Base-by-base conservation (phyloP, 92 coral and sea anemone species). In the Anthopleura xanthogrammica region DNA sequence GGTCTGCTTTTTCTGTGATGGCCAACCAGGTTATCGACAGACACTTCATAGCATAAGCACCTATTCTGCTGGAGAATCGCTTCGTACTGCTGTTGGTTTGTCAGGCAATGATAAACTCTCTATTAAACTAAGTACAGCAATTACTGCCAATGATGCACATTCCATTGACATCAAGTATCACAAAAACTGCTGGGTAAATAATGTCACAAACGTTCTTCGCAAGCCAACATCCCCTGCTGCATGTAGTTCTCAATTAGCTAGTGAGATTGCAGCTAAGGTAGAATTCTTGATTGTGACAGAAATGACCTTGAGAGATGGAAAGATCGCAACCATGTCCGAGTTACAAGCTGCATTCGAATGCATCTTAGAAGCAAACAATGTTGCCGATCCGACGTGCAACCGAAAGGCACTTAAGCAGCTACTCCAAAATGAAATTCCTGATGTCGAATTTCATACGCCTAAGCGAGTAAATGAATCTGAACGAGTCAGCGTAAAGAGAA, bases 381-480 rank as follows among this genome's bases (percentile, higher is more conserved):
- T 87, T 39, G 77, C 86, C 43, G 43, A 90, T 86, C 71, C 83
- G 12, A 71, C 56, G 48, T 64, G 80, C 50, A 83, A 85, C 29
- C 87, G 92, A 8, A 88, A 85, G 55, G 80, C 75, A 65, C 57
- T 86, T 52, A 93, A 93, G 64, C 91, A 93, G 78, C 85, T 90
- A 19, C 87, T 90, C 40, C 83, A 46, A 46, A 87, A 55, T 48
- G 97, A 93, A 86, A 90, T 90, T 73, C 83, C 89, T 36, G 90
- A 83, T 75, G 76, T 87, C 13, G 91, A 92, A 85, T 87, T 92
- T 66, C 88, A 90, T 66, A 88, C 65, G 74, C 90, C 92, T 46
- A 90, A 88, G 82, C 93, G 89, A 16, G 90, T 85, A 6, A 93
- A 90, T 64, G 92, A 90, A 81, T 80, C 93, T 40, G 89, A 87